Evolutionary conservation across 2,888 invertebrate species (phyloP), one percentile per base, ranked within the genome.

Genomic region (Philonicus albiceps): DNA sequence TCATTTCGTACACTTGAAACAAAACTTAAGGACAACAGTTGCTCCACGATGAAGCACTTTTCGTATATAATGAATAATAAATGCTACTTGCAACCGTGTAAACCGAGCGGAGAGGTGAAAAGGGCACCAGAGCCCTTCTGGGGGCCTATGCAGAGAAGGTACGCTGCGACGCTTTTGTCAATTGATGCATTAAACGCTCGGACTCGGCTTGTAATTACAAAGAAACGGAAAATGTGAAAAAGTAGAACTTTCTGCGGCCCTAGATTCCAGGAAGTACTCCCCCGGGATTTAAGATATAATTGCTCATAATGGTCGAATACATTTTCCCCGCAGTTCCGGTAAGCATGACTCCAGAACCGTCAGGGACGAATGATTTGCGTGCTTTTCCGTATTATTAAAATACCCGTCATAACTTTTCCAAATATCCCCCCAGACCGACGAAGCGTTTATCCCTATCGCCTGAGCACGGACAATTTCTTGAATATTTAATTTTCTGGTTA

Each of bases 21-120:
- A 19, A 76, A 76, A 76, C 76, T 76, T 37, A 76, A 40, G 76
- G 22, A 76, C 34, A 76, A 22, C 76, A 76, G 40, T 76, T 76
- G 76, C 76, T 22, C 40, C 76, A 76, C 40, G 76, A 76, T 76
- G 40, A 8, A 76, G 22, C 22, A 76, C 76, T 76, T 40, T n/a
- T 37, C 40, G 40, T 76, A 40, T 40, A 76, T 76, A 76, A 76
- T 76, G 76, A 76, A 76, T 76, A 76, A 76, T 76, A 76, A 76
- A 76, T 76, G 76, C 76, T 76, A 76, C 75, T 75, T 75, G 40
- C 75, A 1, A 22, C 75, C 19, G 75, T 37, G 37, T 2, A 55
- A 22, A 55, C 64, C 64, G 27, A 64, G 64, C 22, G 27, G 11
- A 27, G 19, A 64, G 64, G 27, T 64, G 64, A 64, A 64, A 22